Base-by-base conservation (phyloP, 2,888 invertebrate genomes). In the Drosophila algonquin region DNA sequence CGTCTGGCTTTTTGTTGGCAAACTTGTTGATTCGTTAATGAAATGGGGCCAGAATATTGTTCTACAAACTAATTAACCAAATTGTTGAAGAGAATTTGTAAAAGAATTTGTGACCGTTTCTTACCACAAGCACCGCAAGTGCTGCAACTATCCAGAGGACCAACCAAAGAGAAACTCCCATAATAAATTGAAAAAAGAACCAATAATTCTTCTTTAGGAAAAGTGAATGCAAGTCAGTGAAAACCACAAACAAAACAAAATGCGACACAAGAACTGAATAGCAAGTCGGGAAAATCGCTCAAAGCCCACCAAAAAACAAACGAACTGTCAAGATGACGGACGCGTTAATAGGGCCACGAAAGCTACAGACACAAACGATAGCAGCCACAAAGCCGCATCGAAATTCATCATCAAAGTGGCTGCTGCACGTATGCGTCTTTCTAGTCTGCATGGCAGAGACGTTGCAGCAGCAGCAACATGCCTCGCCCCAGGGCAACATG, bases 261-360 rank as follows among this genome's bases (percentile, higher is more conserved):
- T 70, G 59, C 24, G 47, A 64, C 40, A 32, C 46, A 59, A 69
- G 73, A 72, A 67, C 64, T 63, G 68, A 71, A 61, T 56, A 65
- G 64, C 78, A 74, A 80, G 70, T 67, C 62, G 58, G 78, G 76
- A 87, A 71, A 59, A 61, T 62, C 67, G 32, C 30, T 27, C 61
- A 47, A 47, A 24, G 27, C n/a, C 32, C n/a, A 18, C 53, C 53
- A 32, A 50, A 60, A 67, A 61, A 82, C 90, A 87, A 75, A 76
- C 89, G 87, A 87, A 85, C 81, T 89, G 87, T 89, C 86, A 82
- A 79, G 73, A 81, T 90, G 89, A 87, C 83, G 86, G 80, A 59
- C 63, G 67, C 68, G 70, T 69, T 80, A 75, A 71, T 73, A 58
- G 73, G 60, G 60, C 76, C 58, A 65, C 64, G 35, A 18, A 64